Percentiles rank a stretch among this genome's conserved stretches.
Evolutionary conservation across 1,140 invertebrate species (phyloP).

Genomic region (Heterodera carotae): DNA sequence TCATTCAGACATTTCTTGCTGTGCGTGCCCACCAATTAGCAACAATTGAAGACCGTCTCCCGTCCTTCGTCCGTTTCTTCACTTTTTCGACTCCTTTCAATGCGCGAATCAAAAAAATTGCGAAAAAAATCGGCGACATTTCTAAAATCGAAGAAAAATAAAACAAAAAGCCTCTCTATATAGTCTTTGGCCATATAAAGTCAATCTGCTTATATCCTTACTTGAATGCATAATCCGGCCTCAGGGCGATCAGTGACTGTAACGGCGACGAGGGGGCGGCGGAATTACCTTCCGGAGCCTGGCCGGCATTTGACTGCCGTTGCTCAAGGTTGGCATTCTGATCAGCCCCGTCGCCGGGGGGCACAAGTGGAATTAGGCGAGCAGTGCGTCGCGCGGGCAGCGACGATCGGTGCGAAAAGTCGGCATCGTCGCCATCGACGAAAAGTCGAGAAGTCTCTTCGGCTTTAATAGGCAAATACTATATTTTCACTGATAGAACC

Average conservation of each 20-base stretch:
- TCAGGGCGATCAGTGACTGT: not conserved
- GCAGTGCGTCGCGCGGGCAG: not conserved
- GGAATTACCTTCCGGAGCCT: not conserved
- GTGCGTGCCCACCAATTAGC: not conserved
- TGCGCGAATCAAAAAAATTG: constrained; percentile 14
- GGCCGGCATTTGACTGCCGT: not conserved
- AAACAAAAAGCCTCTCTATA: not conserved
- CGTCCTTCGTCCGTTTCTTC: not conserved
- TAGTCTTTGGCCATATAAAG: not conserved
- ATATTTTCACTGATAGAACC: not conserved
- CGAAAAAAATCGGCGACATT: constrained; percentile 10
- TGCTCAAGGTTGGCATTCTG: not conserved
- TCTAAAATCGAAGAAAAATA: not conserved
- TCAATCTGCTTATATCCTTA: too few species aligned
- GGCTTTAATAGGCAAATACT: not conserved
- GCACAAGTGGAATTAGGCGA: constrained; percentile 5
- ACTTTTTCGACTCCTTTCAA: constrained; percentile 4
- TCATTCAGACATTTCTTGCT: too few species aligned
- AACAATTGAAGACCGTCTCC: too few species aligned
- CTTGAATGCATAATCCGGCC: constrained; percentile 14
- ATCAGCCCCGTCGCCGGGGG: not conserved
- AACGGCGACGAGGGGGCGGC: not conserved
- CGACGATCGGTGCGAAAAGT: not conserved
- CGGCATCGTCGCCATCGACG: too few species aligned
- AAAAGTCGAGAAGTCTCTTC: not conserved